A percentile compares a stretch with the other conserved stretches of the same genome.
Evolutionary conservation across 2,888 invertebrate genomes (phyloP).

Genomic region (Coelogynopora nodosa): DNA sequence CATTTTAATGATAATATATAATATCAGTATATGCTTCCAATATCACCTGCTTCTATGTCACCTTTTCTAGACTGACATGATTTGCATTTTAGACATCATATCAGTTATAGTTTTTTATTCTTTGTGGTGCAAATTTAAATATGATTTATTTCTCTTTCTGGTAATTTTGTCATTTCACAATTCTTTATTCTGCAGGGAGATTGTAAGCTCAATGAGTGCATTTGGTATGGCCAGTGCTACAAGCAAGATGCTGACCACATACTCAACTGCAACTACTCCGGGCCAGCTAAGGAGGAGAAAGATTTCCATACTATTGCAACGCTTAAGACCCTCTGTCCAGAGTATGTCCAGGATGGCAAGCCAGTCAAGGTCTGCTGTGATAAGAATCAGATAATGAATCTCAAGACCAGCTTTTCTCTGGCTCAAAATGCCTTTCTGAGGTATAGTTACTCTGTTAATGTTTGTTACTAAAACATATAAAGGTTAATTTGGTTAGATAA

Average conservation of each 20-base stretch:
- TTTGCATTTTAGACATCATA: too few relatives aligned
- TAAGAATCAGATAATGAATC: neutral
- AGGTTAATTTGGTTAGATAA: too few relatives aligned
- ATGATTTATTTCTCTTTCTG: too few relatives aligned
- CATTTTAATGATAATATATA: too few relatives aligned
- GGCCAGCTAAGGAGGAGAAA: slow-evolving; percentile 5
- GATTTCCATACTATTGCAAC: neutral
- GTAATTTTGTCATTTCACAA: too few relatives aligned
- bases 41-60: too few relatives aligned
- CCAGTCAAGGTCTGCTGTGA: neutral
- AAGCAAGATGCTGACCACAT: slow-evolving; percentile 21
- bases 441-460: too few relatives aligned
- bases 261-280: slow-evolving; percentile 34
- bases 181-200: neutral
- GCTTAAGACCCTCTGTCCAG: neutral
- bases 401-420: neutral
- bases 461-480: too few relatives aligned
- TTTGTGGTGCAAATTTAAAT: too few relatives aligned
- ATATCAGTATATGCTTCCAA: too few relatives aligned
- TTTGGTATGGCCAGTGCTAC: slow-evolving; percentile 36
- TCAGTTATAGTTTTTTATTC: too few relatives aligned
- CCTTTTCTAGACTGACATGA: too few relatives aligned
- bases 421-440: slow-evolving; percentile 7
- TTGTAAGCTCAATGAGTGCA: neutral
- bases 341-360: neutral